A percentile compares a stretch with the other conserved stretches of the same genome.
Evolutionary conservation across 2,113 vertebrate genomes (phyloP).

Genomic region (Turdus rufiventris): DNA sequence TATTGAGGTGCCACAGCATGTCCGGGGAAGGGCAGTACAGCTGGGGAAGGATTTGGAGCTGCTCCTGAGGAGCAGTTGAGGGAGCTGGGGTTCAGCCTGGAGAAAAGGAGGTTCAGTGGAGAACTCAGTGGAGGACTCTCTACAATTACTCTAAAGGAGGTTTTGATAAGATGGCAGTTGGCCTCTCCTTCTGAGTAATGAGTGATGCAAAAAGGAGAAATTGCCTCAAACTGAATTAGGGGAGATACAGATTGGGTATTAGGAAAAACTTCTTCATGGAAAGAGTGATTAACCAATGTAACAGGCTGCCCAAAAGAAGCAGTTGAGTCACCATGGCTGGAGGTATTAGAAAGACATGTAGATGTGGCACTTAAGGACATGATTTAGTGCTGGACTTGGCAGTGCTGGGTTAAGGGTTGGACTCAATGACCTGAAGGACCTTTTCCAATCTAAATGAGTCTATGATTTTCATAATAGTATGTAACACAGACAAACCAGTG

Average conservation of each 20-base stretch:
- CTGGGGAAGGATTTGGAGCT: background rate
- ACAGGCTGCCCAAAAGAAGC: background rate
- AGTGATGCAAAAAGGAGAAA: background rate
- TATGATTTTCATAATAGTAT: background rate
- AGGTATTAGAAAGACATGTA: background rate
- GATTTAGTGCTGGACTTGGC: background rate
- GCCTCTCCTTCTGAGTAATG: background rate
- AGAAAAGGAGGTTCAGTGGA: background rate
- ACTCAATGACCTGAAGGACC: background rate
- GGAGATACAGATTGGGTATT: background rate
- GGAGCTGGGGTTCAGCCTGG: background rate
- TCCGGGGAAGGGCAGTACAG: background rate
- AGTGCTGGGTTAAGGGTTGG: background rate
- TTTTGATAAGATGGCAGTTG: background rate
- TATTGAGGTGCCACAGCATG: rapidly evolving
- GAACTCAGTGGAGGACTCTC: background rate
- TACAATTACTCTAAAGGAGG: background rate
- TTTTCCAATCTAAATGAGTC: background rate
- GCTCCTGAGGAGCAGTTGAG: background rate
- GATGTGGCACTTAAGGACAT: background rate
- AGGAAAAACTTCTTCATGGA: background rate
- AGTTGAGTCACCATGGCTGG: background rate
- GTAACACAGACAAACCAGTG: background rate
- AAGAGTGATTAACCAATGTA: background rate
- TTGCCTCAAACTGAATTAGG: background rate